A percentile compares a stretch with the other conserved stretches of the same genome.
Conservation (phyloP, 1,140 invertebrate genomes). For the fruit fly (Drosophila melanogaster) region DNA sequence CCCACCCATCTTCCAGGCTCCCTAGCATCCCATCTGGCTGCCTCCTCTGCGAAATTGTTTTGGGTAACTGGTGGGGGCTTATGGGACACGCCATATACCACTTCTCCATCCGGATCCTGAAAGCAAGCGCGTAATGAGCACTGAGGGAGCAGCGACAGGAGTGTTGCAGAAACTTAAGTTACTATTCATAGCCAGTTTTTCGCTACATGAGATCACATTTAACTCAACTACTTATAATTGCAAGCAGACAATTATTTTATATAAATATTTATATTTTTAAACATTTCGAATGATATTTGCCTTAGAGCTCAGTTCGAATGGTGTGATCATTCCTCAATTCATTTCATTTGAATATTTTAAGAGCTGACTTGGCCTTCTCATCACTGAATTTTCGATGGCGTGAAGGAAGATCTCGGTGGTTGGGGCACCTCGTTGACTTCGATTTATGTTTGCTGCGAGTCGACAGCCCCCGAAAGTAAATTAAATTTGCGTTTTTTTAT, state of each 20-base stretch:
- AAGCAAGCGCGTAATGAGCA: conserved; percentile 19
- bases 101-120: conserved; percentile 27
- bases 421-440: conserved; percentile 50
- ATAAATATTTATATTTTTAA: neutral
- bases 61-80: conserved; percentile 38
- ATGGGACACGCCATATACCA: conserved; percentile 53
- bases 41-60: conserved; percentile 32
- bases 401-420: conserved; percentile 2
- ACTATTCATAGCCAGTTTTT: conserved; percentile 4
- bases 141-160: conserved; percentile 16
- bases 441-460: conserved; percentile 51
- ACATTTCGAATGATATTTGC: too few relatives aligned
- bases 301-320: neutral
- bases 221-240: too few relatives aligned
- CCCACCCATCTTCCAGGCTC: conserved; percentile 1
- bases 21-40: conserved; percentile 18
- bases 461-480: conserved; percentile 47
- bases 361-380: neutral
- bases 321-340: too few relatives aligned
- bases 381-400: neutral
- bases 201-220: neutral
- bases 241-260: too few relatives aligned
- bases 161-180: conserved; percentile 7
- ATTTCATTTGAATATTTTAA: too few relatives aligned
- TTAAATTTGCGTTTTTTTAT: conserved; percentile 64